Evolutionary conservation across 1,140 invertebrate species (phyloP), one percentile per base, ranked within the genome.

Genomic region (Eupristina koningsbergeri): DNA sequence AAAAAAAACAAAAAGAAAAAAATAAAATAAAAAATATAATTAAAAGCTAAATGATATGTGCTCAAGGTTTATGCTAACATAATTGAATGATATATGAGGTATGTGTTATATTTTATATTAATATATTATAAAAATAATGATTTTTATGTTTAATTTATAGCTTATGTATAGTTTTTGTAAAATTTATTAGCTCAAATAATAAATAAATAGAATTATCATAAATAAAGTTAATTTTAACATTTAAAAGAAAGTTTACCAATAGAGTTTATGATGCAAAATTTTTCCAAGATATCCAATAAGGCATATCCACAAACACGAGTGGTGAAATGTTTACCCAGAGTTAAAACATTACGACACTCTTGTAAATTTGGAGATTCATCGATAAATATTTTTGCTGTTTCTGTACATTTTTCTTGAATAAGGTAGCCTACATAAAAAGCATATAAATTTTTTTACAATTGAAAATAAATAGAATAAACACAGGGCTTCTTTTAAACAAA

Each of bases 211-310:
- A 5, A 29, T 29, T 29, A 63, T n/a, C 5, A n/a, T 3, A 50
- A 73, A 81, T 63, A 58, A 73, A 58, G 15, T 71, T 3, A 36
- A 76, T 50, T 83, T 15, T 36, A 45, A 64, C 45, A 36, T 76
- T 76, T 11, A 29, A 63, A 74, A 34, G n/a, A 58, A 41, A 29
- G 41, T 64, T 77, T 77, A 85, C 84, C 79, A 77, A 85, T 64
- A 53, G 73, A 53, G 31, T 73, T 81, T 5, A 78, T 7, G 22
- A 69, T 31, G 71, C 84, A 85, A 78, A 77, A 81, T 31, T 69
- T 77, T 26, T 85, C 84, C 45, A 85, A 81, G 45, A 85, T 81
- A 71, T 81, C 63, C 13, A 47, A 34, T 73, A 85, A 63, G 19
- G 73, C 22, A 61, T 53, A 77, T 58, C 79, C 79, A 78, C 61